Evolutionary conservation across 2,113 vertebrate species (phyloP).

Genomic region (Prolemur simus): DNA sequence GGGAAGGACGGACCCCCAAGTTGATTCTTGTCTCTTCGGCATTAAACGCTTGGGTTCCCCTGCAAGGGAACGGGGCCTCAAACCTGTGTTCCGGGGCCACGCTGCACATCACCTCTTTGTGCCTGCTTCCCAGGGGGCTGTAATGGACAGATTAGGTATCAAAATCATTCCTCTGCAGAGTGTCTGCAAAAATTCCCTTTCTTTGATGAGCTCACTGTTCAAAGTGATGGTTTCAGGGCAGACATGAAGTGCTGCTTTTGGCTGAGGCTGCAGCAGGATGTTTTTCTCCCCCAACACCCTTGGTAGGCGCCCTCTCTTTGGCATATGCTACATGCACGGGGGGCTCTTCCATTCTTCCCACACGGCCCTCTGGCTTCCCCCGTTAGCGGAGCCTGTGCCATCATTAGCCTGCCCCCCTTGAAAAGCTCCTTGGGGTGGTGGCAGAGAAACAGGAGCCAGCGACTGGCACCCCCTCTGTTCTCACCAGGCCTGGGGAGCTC

Average conservation of each 20-base stretch:
- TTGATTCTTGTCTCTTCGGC: not conserved
- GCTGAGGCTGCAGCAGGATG: not conserved
- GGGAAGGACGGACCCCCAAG: not conserved
- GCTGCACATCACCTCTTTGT: not conserved
- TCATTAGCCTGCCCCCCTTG: not conserved
- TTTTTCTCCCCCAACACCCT: not conserved
- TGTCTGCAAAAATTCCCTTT: not conserved
- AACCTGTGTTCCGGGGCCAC: fast-evolving
- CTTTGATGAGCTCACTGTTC: conserved; percentile 5
- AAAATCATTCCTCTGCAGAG: not conserved
- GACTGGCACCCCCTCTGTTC: not conserved
- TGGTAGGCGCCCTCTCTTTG: not conserved
- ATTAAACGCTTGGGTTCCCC: not conserved
- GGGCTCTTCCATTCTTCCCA: not conserved
- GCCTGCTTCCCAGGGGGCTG: not conserved
- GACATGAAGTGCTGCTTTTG: not conserved
- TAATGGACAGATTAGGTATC: not conserved
- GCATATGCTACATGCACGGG: not conserved
- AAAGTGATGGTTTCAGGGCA: not conserved
- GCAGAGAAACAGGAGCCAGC: not conserved
- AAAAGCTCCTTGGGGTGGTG: not conserved
- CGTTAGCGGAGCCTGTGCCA: fast-evolving
- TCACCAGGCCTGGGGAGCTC: not conserved
- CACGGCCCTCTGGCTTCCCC: not conserved
- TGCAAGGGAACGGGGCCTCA: not conserved